phyloP scores from a whole-genome alignment of 2,888 invertebrate genomes.

The Patella depressa region DNA sequence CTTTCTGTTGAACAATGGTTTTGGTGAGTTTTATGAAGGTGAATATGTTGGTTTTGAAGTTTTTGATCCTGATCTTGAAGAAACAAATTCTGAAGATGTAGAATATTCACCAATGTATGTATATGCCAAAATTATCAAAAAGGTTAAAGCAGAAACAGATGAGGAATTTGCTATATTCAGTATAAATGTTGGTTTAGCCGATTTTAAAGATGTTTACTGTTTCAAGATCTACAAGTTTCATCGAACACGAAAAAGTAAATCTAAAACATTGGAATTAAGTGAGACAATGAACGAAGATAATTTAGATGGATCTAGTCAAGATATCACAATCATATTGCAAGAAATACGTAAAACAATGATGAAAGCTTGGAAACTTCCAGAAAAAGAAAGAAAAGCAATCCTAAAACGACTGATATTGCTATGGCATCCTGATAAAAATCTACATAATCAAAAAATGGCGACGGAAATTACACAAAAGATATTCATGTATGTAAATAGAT shows the following conservation, averaged over 20 bases:
- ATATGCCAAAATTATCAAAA: constrained; percentile 29
- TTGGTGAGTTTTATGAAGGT: constrained; percentile 32
- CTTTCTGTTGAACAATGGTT: constrained; percentile 36
- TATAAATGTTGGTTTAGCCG: constrained; percentile 25
- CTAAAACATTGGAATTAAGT: background rate
- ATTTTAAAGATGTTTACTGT: constrained; percentile 14
- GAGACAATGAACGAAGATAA: background rate
- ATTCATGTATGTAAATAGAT: background rate
- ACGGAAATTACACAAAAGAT: constrained; percentile 16
- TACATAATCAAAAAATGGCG: background rate
- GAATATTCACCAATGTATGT: constrained; percentile 20
- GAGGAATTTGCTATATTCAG: constrained; percentile 14
- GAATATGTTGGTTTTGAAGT: constrained; percentile 42
- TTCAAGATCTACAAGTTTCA: constrained; percentile 35
- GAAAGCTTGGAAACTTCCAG: constrained; percentile 13
- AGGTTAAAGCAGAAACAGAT: background rate
- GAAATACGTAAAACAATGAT: constrained; percentile 12
- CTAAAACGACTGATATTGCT: constrained; percentile 11
- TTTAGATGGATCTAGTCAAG: too few species aligned
- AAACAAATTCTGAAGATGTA: background rate
- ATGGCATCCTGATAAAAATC: constrained; percentile 25
- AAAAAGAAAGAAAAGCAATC: background rate
- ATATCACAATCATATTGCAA: background rate
- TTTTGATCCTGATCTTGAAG: constrained; percentile 32
- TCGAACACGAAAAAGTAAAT: constrained; percentile 14